phyloP scores from a whole-genome alignment of 2,113 vertebrate genomes.

The Solea solea region DNA sequence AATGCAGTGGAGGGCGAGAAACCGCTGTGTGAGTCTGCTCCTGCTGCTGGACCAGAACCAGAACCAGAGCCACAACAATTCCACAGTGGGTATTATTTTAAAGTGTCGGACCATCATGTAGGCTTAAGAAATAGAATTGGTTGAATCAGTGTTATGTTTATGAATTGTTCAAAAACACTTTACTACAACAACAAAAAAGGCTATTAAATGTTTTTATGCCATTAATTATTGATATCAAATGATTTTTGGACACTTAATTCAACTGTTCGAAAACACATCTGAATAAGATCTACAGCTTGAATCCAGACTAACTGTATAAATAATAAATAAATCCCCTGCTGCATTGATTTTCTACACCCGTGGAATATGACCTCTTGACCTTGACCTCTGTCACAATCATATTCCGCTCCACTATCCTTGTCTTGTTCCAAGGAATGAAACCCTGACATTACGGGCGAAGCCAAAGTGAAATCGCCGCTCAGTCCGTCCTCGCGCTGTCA shows the following conservation, averaged over 20 bases:
- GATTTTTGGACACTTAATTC: neutral
- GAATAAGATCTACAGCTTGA: too few relatives aligned
- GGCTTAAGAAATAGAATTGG: neutral
- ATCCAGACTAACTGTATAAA: neutral
- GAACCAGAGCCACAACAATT: slow-evolving; percentile 60
- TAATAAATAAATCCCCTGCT: neutral
- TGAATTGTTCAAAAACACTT: too few relatives aligned
- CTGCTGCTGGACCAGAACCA: slow-evolving; percentile 44
- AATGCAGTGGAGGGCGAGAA: slow-evolving; percentile 31
- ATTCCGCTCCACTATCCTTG: neutral
- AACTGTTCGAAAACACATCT: too few relatives aligned
- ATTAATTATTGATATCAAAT: neutral
- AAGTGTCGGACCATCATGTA: slow-evolving; percentile 1
- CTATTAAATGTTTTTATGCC: too few relatives aligned
- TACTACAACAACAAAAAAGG: too few relatives aligned
- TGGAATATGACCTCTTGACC: neutral
- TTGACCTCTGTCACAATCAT: slow-evolving; percentile 25
- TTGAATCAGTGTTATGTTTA: too few relatives aligned
- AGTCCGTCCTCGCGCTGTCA: slow-evolving; percentile 17
- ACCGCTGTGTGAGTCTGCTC: slow-evolving; percentile 25
- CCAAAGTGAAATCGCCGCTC: neutral
- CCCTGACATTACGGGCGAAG: neutral
- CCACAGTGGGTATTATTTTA: slow-evolving; percentile 68
- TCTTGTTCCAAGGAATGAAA: slow-evolving; percentile 10
- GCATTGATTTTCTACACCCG: slow-evolving; percentile 1